Conservation (phyloP, 2,888 invertebrate genomes). For the Danaus chrysippus region DNA sequence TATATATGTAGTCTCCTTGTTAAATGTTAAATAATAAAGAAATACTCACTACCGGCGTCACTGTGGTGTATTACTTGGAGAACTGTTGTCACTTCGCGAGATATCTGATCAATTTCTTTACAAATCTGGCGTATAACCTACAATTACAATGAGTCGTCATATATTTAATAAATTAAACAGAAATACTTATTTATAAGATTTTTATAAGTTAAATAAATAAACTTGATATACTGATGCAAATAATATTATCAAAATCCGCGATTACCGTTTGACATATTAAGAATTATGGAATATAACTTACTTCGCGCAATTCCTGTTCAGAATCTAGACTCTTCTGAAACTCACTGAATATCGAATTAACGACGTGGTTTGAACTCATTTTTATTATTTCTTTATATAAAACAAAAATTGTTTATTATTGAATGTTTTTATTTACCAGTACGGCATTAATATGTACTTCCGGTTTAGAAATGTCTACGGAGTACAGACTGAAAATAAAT, state of each 20-base stretch:
- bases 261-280: too few species aligned
- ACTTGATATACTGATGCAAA: too few species aligned
- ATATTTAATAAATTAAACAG: not conserved
- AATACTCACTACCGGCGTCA: conserved; percentile 82
- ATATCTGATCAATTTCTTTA: conserved; percentile 87
- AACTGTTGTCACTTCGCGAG: conserved; percentile 87
- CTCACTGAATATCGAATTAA: conserved; percentile 82
- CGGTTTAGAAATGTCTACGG: not conserved
- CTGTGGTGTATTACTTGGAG: conserved; percentile 91
- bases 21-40: not conserved
- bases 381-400: conserved; percentile 18
- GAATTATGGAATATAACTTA: conserved; percentile 45
- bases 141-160: conserved; percentile 27
- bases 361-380: conserved; percentile 60
- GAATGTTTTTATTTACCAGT: conserved; percentile 3
- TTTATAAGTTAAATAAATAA: too few species aligned
- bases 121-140: conserved; percentile 84
- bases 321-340: conserved; percentile 88
- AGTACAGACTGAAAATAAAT: too few species aligned
- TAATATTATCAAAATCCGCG: too few species aligned
- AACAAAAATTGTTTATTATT: conserved; percentile 4
- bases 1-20: too few species aligned
- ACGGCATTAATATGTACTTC: not conserved
- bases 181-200: too few species aligned
- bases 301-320: conserved; percentile 91